Conservation (phyloP, 2,113 vertebrate genomes). For the Leptobrachium ailaonicum region DNA sequence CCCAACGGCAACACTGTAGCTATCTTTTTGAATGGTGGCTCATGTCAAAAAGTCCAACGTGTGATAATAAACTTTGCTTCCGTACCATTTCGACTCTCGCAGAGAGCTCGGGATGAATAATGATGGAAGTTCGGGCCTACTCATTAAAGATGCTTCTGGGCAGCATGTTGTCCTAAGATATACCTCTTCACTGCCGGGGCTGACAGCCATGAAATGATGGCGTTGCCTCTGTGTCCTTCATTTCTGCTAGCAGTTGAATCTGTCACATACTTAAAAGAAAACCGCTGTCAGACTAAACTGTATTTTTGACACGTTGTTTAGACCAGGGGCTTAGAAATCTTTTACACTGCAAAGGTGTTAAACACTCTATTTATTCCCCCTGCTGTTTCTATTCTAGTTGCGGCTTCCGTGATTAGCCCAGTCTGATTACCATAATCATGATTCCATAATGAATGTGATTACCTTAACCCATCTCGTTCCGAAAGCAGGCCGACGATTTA, state of each 20-base stretch:
- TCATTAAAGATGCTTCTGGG: constrained; percentile 62
- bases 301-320: constrained; percentile 45
- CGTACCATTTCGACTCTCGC: constrained; percentile 2
- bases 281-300: constrained; percentile 50
- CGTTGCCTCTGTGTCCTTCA: constrained; percentile 66
- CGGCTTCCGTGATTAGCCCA: constrained; percentile 25
- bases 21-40: constrained; percentile 46
- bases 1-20: constrained; percentile 28
- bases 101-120: constrained; percentile 60
- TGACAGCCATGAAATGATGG: constrained; percentile 69
- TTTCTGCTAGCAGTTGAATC: constrained; percentile 59
- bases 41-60: constrained; percentile 35
- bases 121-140: constrained; percentile 58
- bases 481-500: too few species aligned
- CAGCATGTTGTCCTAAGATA: constrained; percentile 71
- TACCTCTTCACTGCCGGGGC: constrained; percentile 64
- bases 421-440: not conserved
- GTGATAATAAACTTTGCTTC: constrained; percentile 42
- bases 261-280: constrained; percentile 59
- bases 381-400: constrained; percentile 48
- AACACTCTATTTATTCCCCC: constrained; percentile 29
- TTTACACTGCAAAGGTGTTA: constrained; percentile 39
- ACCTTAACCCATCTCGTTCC: not conserved
- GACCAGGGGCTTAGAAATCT: constrained; percentile 38
- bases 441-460: not conserved